Evolutionary conservation across 2,888 invertebrate species (phyloP).

Genomic region (Dryobotodes eremita): DNA sequence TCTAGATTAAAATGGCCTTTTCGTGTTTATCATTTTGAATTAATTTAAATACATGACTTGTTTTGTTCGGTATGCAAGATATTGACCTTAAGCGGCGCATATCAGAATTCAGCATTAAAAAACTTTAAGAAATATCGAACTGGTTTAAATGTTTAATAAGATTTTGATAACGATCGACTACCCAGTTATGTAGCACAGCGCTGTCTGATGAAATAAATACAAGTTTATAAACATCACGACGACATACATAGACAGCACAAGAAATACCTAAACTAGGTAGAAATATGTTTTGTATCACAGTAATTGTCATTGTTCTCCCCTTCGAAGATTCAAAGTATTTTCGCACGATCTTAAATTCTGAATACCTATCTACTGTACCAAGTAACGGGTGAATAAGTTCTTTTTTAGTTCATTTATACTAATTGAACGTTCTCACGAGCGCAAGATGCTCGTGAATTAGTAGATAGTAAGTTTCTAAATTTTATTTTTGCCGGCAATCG

Average conservation of each 20-base stretch:
- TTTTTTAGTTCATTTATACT: constrained; percentile 68
- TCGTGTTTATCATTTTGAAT: constrained; percentile 38
- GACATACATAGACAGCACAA: constrained; percentile 8
- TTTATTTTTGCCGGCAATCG: constrained; percentile 46
- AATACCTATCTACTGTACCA: constrained; percentile 68
- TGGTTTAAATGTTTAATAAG: constrained; percentile 38
- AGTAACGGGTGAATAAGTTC: constrained; percentile 73
- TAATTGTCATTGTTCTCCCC: constrained; percentile 52
- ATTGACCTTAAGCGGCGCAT: constrained; percentile 50
- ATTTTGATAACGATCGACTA: constrained; percentile 39
- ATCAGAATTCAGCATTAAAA: constrained; percentile 22
- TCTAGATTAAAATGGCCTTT: constrained; percentile 51
- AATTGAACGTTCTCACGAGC: constrained; percentile 79
- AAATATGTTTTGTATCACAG: constrained; percentile 55
- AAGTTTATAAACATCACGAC: constrained; percentile 19
- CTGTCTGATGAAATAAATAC: constrained; percentile 27
- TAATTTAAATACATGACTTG: constrained; percentile 46
- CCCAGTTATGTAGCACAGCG: background rate
- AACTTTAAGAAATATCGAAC: constrained; percentile 33
- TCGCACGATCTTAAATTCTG: constrained; percentile 82
- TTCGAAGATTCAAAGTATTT: constrained; percentile 66
- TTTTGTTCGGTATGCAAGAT: constrained; percentile 45
- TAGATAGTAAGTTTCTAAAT: constrained; percentile 66
- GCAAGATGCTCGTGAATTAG: constrained; percentile 63
- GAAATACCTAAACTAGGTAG: constrained; percentile 51